Evolutionary conservation across 2,797 vertebrate genomes (phyloP).

Genomic region (Pipistrellus pygmaeus): DNA sequence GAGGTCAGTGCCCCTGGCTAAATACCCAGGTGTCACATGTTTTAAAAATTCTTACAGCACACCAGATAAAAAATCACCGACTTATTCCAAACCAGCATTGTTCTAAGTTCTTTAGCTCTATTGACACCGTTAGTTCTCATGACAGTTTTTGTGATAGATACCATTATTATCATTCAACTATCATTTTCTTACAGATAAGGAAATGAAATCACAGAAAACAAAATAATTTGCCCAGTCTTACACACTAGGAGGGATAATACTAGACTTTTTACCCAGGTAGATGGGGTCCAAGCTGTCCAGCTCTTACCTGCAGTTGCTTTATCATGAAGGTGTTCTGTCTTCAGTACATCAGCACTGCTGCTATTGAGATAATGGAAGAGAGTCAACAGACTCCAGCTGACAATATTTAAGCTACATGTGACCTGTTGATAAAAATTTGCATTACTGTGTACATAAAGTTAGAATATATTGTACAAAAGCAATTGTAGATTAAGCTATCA

Average conservation of each 20-base stretch:
- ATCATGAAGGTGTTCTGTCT: background rate
- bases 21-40: background rate
- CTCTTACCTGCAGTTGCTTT: background rate
- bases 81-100: background rate
- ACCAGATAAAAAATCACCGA: background rate
- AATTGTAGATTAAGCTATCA: background rate
- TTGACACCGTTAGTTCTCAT: background rate
- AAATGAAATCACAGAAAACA: background rate
- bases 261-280: background rate
- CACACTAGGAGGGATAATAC: background rate
- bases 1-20: too few species aligned
- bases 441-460: background rate
- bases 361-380: background rate
- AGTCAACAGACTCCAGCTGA: background rate
- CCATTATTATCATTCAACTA: background rate
- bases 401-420: background rate
- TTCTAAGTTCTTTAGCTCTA: background rate
- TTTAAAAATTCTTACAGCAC: background rate
- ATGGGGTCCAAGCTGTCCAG: background rate
- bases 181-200: background rate
- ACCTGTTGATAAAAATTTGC: constrained; percentile 18
- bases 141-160: background rate
- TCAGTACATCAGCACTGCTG: background rate
- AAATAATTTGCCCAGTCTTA: background rate
- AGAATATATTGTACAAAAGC: background rate